A percentile compares a stretch with the other conserved stretches of the same genome.
These are phyloP conservation scores for Styela clava DNA, from an alignment of 23 tunicate species.

Conservation along the genomic window DNA sequence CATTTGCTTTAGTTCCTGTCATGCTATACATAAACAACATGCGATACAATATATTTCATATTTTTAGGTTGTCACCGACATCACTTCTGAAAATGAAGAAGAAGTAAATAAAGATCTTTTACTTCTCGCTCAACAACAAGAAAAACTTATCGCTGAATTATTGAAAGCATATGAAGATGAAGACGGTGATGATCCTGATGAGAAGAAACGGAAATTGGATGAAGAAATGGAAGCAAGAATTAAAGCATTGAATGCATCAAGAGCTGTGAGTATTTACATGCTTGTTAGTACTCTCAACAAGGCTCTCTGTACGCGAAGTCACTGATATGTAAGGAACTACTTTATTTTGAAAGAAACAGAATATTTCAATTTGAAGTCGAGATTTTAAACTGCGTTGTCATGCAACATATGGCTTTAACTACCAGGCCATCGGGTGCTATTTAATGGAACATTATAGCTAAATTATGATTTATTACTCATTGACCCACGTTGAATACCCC, in stretches of 20 bases:
- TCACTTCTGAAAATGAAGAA: conserved; percentile 75
- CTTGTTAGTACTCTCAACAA: background rate
- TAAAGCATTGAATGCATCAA: conserved; percentile 63
- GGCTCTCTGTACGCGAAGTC: background rate
- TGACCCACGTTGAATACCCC: too few relatives aligned
- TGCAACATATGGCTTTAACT: too few relatives aligned
- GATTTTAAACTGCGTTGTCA: too few relatives aligned
- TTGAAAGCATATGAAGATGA: conserved; percentile 75
- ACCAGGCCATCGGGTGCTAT: too few relatives aligned
- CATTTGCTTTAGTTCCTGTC: too few relatives aligned
- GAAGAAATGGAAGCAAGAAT: conserved; percentile 94
- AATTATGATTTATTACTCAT: too few relatives aligned
- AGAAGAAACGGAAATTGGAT: conserved; percentile 49
- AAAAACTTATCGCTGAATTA: conserved; percentile 79
- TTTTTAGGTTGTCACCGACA: conserved; percentile 62
- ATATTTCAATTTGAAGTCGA: too few relatives aligned
- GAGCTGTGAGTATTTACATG: conserved; percentile 61
- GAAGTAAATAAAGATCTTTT: conserved; percentile 83
- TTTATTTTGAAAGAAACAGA: too few relatives aligned
- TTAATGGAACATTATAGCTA: too few relatives aligned
- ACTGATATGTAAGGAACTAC: too few relatives aligned
- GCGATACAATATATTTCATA: too few relatives aligned
- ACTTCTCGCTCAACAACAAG: conserved; percentile 90
- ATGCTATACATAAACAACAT: too few relatives aligned
- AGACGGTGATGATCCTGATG: conserved; percentile 61